Evolutionary conservation across 64 coral and sea anemone genomes (phyloP), one percentile per base, ranked within the genome.

Genomic region (Orbicella faveolata): DNA sequence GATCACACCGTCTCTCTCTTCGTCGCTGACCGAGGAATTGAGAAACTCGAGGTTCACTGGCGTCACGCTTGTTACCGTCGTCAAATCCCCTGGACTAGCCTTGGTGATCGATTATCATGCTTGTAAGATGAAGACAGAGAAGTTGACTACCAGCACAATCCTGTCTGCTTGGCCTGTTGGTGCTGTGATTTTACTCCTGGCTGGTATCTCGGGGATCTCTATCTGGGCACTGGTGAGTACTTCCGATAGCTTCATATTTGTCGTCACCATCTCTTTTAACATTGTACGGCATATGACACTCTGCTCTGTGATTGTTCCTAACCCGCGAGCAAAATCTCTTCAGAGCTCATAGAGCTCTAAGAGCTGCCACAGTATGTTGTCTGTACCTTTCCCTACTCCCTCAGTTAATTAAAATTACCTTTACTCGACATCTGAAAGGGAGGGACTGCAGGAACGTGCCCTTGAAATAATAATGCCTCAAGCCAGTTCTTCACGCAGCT

Each of bases 201-300:
- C 89, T 20, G 89, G 76, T 14, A 90, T 82, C 83, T 79, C 89
- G 4, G 89, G 89, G 3, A 74, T 90, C 66, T 54, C 72, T 6
- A 74, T 90, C 21, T 90, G 89, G 89, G 63, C 72, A 37, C 53
- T 90, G 89, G 89, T 90, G 57, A 57, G 88, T 66, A 6, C 15
- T 57, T 57, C 1, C 18, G 19, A n/a, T 67, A 19, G 23, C 23
- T 67, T 18, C 23, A 4, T 4, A 67, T 67, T 17, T 14, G 9
- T 57, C 9, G 7, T 41, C 39, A 41, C 39, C 54, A 57, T 57
- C 54, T 57, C 54, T 41, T 41, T 41, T 41, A 41, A 41, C 2
- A 41, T 41, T 41, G 39, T 41, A 41, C 39, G 2, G 4, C 39
- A 41, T 41, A 41, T 4, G 39, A 41, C 4, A 41, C 39, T 41